Percentiles rank a stretch among this genome's conserved stretches.
phyloP scores from a whole-genome alignment of 2,113 vertebrate genomes.

The Lamprotornis superbus region DNA sequence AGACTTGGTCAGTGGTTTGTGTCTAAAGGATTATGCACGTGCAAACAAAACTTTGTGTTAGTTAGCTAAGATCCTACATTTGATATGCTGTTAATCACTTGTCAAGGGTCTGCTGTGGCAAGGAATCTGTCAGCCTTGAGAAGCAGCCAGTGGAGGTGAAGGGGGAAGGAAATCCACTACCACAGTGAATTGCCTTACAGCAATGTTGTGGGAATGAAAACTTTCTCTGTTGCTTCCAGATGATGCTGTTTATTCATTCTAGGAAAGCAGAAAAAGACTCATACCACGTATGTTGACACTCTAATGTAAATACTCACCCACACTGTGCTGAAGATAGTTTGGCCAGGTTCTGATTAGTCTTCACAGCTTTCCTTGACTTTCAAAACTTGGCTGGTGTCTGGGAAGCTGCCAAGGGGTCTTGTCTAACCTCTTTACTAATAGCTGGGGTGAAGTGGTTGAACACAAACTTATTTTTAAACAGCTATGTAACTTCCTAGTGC shows the following conservation, averaged over 20 bases:
- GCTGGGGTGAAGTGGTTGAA: neutral
- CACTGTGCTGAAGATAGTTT: neutral
- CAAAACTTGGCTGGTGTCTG: neutral
- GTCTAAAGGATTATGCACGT: fast-evolving
- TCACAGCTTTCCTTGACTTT: neutral
- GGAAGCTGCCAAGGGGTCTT: neutral
- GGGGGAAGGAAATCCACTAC: neutral
- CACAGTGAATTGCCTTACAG: neutral
- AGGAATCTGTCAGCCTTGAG: neutral
- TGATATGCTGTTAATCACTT: neutral
- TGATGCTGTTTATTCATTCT: neutral
- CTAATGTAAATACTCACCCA: neutral
- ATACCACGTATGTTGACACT: neutral
- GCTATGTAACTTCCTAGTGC: neutral
- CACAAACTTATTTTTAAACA: neutral
- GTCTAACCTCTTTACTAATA: neutral
- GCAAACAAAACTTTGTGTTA: neutral
- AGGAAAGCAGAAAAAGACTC: neutral
- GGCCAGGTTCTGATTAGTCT: neutral
- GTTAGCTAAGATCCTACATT: neutral
- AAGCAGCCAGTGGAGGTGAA: neutral
- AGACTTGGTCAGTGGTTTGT: neutral
- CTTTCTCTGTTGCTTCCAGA: neutral
- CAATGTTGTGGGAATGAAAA: neutral
- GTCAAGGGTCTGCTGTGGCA: neutral